phyloP scores from a whole-genome alignment of 2,888 invertebrate species.

The Noctua janthe region DNA sequence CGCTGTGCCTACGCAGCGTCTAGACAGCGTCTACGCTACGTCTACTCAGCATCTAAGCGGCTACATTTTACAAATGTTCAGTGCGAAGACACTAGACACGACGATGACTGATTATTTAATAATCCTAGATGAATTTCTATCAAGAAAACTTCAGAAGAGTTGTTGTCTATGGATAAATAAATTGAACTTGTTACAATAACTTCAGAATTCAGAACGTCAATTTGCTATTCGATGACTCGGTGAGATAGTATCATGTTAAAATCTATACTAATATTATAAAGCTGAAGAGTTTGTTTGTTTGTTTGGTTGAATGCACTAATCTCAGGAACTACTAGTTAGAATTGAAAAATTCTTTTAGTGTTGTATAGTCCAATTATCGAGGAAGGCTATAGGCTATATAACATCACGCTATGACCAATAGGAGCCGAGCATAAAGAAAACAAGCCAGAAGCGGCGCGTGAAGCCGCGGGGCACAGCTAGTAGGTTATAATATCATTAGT shows the following conservation, averaged over 20 bases:
- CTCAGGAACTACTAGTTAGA: no score
- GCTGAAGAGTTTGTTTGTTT: no score
- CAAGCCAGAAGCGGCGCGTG: no score
- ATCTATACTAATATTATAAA: no score
- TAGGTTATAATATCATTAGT: not conserved
- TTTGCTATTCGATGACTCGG: not conserved
- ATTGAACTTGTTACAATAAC: not conserved
- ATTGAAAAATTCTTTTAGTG: no score
- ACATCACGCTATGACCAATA: no score
- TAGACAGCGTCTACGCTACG: conserved; percentile 8
- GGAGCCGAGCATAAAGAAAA: no score
- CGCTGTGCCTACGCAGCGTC: conserved; percentile 8
- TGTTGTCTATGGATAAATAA: not conserved
- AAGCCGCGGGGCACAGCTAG: no score
- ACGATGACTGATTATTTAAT: not conserved
- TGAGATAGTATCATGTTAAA: not conserved
- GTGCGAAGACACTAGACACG: not conserved
- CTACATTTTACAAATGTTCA: not conserved
- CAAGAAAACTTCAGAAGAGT: not conserved
- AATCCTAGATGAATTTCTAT: not conserved
- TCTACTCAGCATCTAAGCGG: conserved; percentile 2
- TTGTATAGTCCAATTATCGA: no score
- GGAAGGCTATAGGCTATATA: no score
- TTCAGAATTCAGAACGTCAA: not conserved
- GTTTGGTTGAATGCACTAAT: no score